phyloP scores from a whole-genome alignment of 2,797 vertebrate genomes.

The Antrozous pallidus region DNA sequence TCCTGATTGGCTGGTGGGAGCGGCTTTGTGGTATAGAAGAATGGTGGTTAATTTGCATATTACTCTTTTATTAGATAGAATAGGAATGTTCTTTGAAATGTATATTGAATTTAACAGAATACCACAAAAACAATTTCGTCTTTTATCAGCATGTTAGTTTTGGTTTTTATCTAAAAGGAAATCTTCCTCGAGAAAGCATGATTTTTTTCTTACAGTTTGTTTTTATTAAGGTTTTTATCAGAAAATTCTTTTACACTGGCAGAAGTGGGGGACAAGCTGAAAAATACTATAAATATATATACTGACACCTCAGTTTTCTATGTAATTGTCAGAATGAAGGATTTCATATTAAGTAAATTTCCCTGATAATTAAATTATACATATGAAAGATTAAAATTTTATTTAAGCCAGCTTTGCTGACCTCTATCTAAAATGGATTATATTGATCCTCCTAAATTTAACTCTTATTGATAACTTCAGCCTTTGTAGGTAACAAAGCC shows the following conservation, averaged over 20 bases:
- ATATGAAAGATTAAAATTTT: constrained; percentile 20
- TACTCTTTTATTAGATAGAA: too few species aligned
- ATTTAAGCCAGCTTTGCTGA: background rate
- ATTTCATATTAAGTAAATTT: constrained; percentile 1
- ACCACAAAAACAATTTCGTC: constrained; percentile 16
- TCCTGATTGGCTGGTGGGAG: too few species aligned
- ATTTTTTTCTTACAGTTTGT: constrained; percentile 11
- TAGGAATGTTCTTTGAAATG: constrained; percentile 58
- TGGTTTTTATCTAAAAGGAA: constrained; percentile 38
- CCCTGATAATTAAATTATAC: constrained; percentile 30
- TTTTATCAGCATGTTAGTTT: background rate
- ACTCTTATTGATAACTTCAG: background rate
- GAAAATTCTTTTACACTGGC: background rate
- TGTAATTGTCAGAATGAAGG: background rate
- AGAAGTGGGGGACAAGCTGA: background rate
- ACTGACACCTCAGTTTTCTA: background rate
- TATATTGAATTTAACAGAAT: constrained; percentile 22
- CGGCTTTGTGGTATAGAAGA: too few species aligned
- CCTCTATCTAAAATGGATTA: background rate
- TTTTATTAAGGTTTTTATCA: constrained; percentile 31
- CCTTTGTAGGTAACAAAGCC: background rate
- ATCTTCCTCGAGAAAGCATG: background rate
- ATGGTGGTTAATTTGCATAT: too few species aligned
- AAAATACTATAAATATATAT: constrained; percentile 12
- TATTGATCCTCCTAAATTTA: background rate